These are phyloP conservation scores for Microcebus murinus DNA, from an alignment of 2,113 vertebrate genomes.

Conservation along the genomic window DNA sequence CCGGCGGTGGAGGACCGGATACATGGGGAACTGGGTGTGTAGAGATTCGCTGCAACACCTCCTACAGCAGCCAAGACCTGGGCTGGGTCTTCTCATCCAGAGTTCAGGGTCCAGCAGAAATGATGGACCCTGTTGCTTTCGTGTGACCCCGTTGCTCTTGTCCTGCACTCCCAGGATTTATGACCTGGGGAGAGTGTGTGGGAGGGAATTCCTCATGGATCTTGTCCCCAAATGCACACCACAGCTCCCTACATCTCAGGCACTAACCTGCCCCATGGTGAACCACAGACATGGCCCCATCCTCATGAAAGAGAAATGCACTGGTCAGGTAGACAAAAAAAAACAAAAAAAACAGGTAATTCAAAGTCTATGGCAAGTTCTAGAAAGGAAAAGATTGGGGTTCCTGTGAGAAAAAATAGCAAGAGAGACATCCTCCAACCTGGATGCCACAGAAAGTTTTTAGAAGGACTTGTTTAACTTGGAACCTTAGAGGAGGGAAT, in stretches of 20 bases:
- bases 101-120: neutral
- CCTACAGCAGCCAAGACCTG: neutral
- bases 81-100: neutral
- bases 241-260: neutral
- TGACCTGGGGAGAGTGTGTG: neutral
- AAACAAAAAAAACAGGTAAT: neutral
- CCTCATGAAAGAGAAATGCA: neutral
- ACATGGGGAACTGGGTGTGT: neutral
- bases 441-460: neutral
- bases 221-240: neutral
- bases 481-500: neutral
- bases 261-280: rapidly evolving
- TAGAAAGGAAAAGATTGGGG: neutral
- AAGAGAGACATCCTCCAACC: neutral
- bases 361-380: neutral
- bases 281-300: neutral
- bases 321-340: neutral
- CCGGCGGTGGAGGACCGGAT: rapidly evolving
- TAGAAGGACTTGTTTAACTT: neutral
- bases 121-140: neutral
- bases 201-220: neutral
- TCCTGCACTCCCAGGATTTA: neutral
- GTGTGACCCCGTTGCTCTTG: neutral
- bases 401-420: neutral
- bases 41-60: neutral